These are phyloP conservation scores for Hypercompe scribonia DNA, from an alignment of 2,888 invertebrate genomes.

Conservation along the genomic window DNA sequence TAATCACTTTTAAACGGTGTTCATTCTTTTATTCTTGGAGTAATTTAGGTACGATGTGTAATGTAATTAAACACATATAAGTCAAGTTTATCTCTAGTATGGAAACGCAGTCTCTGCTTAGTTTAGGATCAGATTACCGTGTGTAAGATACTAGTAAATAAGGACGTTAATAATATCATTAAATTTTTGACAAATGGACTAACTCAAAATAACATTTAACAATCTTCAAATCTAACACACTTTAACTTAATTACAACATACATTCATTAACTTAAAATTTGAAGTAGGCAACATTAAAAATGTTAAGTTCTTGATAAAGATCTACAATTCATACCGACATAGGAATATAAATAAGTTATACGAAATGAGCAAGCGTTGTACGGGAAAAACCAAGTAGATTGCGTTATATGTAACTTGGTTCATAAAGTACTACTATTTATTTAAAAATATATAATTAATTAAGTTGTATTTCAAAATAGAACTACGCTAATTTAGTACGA, in stretches of 20 bases:
- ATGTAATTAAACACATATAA: too few species aligned
- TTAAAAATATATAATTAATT: background rate
- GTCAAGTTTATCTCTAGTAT: too few species aligned
- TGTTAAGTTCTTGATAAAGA: slow-evolving; percentile 15
- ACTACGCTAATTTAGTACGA: too few species aligned
- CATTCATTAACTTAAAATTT: slow-evolving; percentile 18
- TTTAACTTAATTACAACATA: slow-evolving; percentile 21
- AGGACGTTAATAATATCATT: background rate
- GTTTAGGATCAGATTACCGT: background rate
- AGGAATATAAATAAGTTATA: slow-evolving; percentile 17
- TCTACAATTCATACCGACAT: slow-evolving; percentile 19
- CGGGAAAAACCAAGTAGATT: slow-evolving; percentile 15
- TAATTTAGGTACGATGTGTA: too few species aligned
- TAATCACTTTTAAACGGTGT: too few species aligned
- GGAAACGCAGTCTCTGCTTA: too few species aligned
- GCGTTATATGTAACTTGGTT: background rate
- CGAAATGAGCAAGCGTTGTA: slow-evolving; percentile 12
- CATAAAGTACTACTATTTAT: background rate
- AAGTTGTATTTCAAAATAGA: too few species aligned
- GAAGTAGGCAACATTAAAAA: slow-evolving; percentile 20
- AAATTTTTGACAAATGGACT: slow-evolving; percentile 25
- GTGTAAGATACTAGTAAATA: background rate
- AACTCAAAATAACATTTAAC: slow-evolving; percentile 26
- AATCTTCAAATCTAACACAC: slow-evolving; percentile 21
- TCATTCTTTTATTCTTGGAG: too few species aligned